These are phyloP conservation scores for Sebastes fasciatus DNA, from an alignment of 2,113 vertebrate species.

Conservation along the genomic window DNA sequence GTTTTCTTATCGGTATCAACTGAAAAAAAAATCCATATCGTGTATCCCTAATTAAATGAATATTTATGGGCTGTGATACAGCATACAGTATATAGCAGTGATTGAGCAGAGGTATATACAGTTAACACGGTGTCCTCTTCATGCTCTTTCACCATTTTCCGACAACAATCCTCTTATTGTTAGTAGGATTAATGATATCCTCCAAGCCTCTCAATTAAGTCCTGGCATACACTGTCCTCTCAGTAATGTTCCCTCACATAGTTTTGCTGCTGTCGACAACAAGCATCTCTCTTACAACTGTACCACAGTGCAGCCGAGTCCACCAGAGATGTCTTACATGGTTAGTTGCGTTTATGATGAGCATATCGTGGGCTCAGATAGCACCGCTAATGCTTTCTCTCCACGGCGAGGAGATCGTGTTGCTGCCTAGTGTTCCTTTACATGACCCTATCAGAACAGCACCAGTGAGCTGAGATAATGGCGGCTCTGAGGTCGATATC, in stretches of 20 bases:
- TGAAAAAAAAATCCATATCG: no score
- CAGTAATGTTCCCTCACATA: slow-evolving; percentile 5
- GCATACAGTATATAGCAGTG: background rate
- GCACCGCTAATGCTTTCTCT: slow-evolving; percentile 17
- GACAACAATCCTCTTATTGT: slow-evolving; percentile 41
- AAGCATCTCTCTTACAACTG: background rate
- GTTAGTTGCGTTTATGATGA: background rate
- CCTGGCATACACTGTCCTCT: background rate
- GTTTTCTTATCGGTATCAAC: no score
- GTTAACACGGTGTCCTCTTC: slow-evolving; percentile 13
- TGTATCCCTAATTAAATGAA: background rate
- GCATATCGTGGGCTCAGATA: slow-evolving; percentile 11
- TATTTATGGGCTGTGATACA: background rate
- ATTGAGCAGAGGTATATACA: background rate
- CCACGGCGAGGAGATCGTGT: slow-evolving; percentile 35
- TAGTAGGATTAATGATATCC: slow-evolving; percentile 35
- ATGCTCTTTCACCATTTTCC: slow-evolving; percentile 9
- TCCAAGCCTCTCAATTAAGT: slow-evolving; percentile 40
- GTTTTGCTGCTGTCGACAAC: background rate
- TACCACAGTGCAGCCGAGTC: background rate
- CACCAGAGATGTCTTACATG: background rate
- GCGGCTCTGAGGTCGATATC: slow-evolving; percentile 29
- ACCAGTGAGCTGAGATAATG: slow-evolving; percentile 14
- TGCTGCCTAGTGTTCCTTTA: slow-evolving; percentile 49
- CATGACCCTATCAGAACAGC: slow-evolving; percentile 4